Conservation (phyloP, 2,888 invertebrate genomes). For the Trissolcus brochymenae region DNA sequence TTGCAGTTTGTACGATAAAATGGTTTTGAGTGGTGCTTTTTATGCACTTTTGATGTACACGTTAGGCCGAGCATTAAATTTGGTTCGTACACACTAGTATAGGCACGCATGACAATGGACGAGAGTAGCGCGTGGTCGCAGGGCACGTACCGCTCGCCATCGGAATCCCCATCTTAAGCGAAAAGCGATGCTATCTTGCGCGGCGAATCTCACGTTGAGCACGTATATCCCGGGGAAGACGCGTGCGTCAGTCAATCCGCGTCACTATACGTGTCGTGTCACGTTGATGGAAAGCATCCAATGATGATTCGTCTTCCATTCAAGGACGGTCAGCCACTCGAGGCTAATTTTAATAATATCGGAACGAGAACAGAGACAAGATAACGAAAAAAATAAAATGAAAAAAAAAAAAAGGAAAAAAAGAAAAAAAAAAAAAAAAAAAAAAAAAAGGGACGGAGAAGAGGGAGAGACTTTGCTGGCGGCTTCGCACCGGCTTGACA, state of each 20-base stretch:
- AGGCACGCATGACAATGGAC: too few relatives aligned
- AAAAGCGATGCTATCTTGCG: slow-evolving; percentile 38
- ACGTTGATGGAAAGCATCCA: slow-evolving; percentile 51
- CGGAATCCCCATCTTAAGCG: slow-evolving; percentile 38
- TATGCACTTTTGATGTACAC: too few relatives aligned
- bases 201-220: slow-evolving; percentile 40
- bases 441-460: slow-evolving; percentile 29
- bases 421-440: slow-evolving; percentile 17
- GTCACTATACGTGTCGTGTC: slow-evolving; percentile 50
- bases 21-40: too few relatives aligned
- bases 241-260: slow-evolving; percentile 56
- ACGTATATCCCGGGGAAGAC: slow-evolving; percentile 45
- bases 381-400: not conserved
- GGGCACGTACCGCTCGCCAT: slow-evolving; percentile 35
- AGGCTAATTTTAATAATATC: slow-evolving; percentile 63
- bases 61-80: too few relatives aligned
- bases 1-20: too few relatives aligned
- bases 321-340: slow-evolving; percentile 37
- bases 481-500: slow-evolving; percentile 72
- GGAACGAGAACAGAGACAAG: slow-evolving; percentile 37
- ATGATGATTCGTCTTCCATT: slow-evolving; percentile 52
- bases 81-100: too few relatives aligned
- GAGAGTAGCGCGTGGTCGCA: slow-evolving; percentile 3
- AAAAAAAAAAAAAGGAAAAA: slow-evolving; percentile 6
- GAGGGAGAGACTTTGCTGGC: slow-evolving; percentile 62